Percentiles rank a stretch among this genome's conserved stretches.
These are phyloP conservation scores for Acanthopleura granulata DNA, from an alignment of 2,888 invertebrate genomes.

Conservation along the genomic window DNA sequence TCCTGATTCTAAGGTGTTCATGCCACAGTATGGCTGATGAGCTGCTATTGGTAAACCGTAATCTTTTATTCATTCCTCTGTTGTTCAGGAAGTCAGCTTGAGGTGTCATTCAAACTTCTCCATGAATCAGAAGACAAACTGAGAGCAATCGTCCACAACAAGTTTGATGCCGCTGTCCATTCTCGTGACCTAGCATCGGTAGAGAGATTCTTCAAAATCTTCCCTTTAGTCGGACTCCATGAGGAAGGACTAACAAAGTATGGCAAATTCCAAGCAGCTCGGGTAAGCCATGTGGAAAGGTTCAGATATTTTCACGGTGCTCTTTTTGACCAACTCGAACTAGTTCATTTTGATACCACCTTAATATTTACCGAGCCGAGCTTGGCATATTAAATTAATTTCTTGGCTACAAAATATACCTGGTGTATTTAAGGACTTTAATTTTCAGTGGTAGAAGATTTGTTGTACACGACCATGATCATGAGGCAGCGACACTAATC, in stretches of 20 bases:
- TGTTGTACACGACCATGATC: no score
- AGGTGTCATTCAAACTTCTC: conserved; percentile 80
- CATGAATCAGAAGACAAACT: conserved; percentile 83
- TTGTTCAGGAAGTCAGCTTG: conserved; percentile 76
- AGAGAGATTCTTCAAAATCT: conserved; percentile 96
- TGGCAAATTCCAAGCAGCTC: conserved; percentile 86
- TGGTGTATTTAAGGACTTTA: no score
- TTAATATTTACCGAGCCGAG: no score
- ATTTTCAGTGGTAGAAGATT: no score
- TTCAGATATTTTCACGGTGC: neutral
- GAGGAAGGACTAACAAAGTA: conserved; percentile 90
- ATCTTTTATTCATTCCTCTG: no score
- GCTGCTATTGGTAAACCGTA: no score
- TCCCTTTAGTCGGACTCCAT: conserved; percentile 92
- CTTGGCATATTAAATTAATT: no score
- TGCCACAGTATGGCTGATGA: no score
- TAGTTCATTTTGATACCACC: neutral
- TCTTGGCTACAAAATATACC: no score
- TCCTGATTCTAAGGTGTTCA: no score
- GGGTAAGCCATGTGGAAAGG: conserved; percentile 70
- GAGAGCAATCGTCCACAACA: conserved; percentile 78
- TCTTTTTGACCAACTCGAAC: neutral
- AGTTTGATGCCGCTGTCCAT: conserved; percentile 88
- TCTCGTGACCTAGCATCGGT: conserved; percentile 90
- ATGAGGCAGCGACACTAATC: no score